Base-by-base conservation (phyloP, 2,797 vertebrate species). In the Choloepus didactylus region DNA sequence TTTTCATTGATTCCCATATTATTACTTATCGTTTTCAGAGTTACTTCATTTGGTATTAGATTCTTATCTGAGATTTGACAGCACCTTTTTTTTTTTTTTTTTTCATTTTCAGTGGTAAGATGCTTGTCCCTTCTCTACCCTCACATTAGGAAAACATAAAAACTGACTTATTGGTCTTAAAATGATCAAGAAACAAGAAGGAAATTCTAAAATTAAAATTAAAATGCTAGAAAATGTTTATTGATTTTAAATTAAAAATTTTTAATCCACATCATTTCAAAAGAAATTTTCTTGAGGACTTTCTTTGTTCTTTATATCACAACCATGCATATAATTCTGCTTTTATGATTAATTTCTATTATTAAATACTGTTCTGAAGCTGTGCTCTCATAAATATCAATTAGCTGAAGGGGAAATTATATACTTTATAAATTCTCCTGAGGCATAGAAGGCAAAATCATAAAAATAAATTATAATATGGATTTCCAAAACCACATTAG, bases 171-270 rank as follows among this genome's bases (percentile, higher is more conserved):
- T 66, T 69, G 88, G 7, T 16, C 41, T 73, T 69, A 69, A 67
- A 85, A 67, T 73, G 16, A 81, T 77, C 38, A 80, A 89, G 66
- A 94, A 89, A 51, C 85, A 72, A 69, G 5, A 31, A 19, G 2
- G 16, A 14, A 66, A 60, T 72, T 90, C 29, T 82, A 93, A 92
- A 76, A 93, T 59, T 38, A 92, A 27, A 75, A 75, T 97, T 97
- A 93, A 94, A 69, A 96, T 60, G 0, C 69, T 72, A 89, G 88
- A 90, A 95, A 96, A 97, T 94, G 73, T 94, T 98, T 97, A 97
- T 95, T 98, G 96, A 96, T 98, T 97, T 97, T 98, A 95, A 96
- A 93, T 93, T 87, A 83, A n/a, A n/a, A 95, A 97, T 97, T 98
- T 98, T 97, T 89, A 98, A 97, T 94, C 95, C 92, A 94, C 91